Base-by-base conservation (phyloP, 64 coral and sea anemone species). In the Porites australiensis region DNA sequence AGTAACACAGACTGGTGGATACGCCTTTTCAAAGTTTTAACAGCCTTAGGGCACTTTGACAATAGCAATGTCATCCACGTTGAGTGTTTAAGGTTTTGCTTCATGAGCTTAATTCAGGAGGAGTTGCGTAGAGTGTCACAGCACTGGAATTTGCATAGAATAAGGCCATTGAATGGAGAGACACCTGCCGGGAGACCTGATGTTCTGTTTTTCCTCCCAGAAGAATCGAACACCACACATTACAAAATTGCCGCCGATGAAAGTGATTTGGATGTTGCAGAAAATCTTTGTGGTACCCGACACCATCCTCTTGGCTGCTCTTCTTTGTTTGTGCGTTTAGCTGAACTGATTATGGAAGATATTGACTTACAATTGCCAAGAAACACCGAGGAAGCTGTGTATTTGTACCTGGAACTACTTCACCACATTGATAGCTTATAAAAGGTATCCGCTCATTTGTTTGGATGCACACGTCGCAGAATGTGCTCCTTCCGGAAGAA, bases 41-140 rank as follows among this genome's bases (percentile, higher is more conserved):
- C 86, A 75, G 86, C 44, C 21, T 57, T 14, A 53, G 68, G 86
- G 48, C 86, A 70, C 14, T 88, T 72, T 72, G 67, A 74, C 68
- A 88, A 72, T 67, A 60, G 70, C 86, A 74, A 88, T 75, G 9
- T 58, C 20, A 74, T 88, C 49, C 50, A 88, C 49, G 67, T 75
- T 55, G 87, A 89, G 55, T 89, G 88, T 64, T 51, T 89, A 27
- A 64, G 74, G 75, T 89, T 89, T 90, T 89, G 88, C 50, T 89
- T 78, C 22, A 58, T 60, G 47, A 57, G 60, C 44, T 59, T 77
- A 10, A 62, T 89, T 79, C 63, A 63, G 66, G 58, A 89, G 73
- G 57, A 89, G 72, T 76, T 63, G 75, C 18, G 77, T 64, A 89
- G 67, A 15, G 72, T 89, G 51, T 71, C 87, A 76, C 52, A 89